Conservation (phyloP, 1,140 invertebrate species). For the Pogonognathellus flavescens region DNA sequence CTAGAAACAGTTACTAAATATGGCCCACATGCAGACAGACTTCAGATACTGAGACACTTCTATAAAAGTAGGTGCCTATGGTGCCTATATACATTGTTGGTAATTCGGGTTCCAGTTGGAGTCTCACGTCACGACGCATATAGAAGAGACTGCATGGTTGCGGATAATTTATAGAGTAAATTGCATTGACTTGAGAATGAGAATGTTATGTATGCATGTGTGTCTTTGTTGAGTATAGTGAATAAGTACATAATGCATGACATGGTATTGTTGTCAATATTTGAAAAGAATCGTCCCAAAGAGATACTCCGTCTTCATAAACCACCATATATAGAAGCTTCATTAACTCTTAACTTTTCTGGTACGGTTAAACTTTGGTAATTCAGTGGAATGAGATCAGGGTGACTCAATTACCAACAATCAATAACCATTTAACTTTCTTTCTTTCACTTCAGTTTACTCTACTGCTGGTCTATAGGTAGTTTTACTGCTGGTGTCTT, state of each 20-base stretch:
- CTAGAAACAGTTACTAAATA: too few relatives aligned
- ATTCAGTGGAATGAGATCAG: conserved; percentile 36
- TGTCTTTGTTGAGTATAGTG: not conserved
- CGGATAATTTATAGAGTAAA: too few relatives aligned
- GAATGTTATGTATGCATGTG: not conserved
- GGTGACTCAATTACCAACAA: conserved; percentile 40
- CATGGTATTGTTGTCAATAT: conserved; percentile 18
- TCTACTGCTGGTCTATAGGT: not conserved
- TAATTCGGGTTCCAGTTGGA: too few relatives aligned
- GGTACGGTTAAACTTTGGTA: conserved; percentile 29
- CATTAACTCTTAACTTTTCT: conserved; percentile 26
- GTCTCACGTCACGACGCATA: too few relatives aligned
- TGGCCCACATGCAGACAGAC: too few relatives aligned
- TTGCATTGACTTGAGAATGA: not conserved
- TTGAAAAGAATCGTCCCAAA: conserved; percentile 24
- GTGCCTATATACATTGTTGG: too few relatives aligned
- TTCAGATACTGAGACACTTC: too few relatives aligned
- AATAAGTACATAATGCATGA: not conserved
- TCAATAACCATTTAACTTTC: conserved; percentile 49
- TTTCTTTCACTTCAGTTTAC: conserved; percentile 12
- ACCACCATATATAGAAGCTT: not conserved
- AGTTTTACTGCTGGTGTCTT: not conserved
- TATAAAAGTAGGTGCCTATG: too few relatives aligned
- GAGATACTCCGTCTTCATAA: conserved; percentile 46
- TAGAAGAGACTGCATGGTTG: too few relatives aligned